Evolutionary conservation across 2,888 invertebrate species (phyloP).

Genomic region (Cosmorhoe ocellata): DNA sequence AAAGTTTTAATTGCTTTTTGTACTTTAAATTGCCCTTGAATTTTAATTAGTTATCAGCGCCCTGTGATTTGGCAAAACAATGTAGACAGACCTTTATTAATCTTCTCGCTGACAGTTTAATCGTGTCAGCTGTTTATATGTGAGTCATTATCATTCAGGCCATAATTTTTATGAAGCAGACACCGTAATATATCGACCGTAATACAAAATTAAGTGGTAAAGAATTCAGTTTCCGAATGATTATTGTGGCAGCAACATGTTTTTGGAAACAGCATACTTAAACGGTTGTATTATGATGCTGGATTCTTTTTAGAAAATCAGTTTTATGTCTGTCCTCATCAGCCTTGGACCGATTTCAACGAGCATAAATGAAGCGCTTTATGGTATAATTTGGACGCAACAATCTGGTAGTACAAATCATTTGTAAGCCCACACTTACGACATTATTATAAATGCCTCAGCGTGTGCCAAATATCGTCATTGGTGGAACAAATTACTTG

Average conservation of each 20-base stretch:
- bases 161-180: background rate
- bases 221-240: too few relatives aligned
- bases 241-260: too few relatives aligned
- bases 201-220: too few relatives aligned
- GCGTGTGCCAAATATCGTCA: background rate
- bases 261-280: too few relatives aligned
- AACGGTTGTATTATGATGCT: too few relatives aligned
- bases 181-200: background rate
- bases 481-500: background rate
- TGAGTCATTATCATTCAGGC: slow-evolving; percentile 19
- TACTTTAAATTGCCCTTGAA: background rate
- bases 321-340: slow-evolving; percentile 7
- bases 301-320: too few relatives aligned
- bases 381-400: slow-evolving; percentile 2
- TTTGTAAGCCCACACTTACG: background rate
- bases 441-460: background rate
- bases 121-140: slow-evolving; percentile 26
- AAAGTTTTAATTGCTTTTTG: slow-evolving; percentile 4
- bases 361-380: slow-evolving; percentile 7
- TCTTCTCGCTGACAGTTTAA: slow-evolving; percentile 37
- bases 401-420: background rate
- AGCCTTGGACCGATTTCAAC: slow-evolving; percentile 24
- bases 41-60: slow-evolving; percentile 16
- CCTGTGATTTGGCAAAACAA: slow-evolving; percentile 32
- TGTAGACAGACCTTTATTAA: slow-evolving; percentile 33